These are phyloP conservation scores for Ibycter americanus DNA, from an alignment of 2,797 vertebrate genomes.

Conservation along the genomic window DNA sequence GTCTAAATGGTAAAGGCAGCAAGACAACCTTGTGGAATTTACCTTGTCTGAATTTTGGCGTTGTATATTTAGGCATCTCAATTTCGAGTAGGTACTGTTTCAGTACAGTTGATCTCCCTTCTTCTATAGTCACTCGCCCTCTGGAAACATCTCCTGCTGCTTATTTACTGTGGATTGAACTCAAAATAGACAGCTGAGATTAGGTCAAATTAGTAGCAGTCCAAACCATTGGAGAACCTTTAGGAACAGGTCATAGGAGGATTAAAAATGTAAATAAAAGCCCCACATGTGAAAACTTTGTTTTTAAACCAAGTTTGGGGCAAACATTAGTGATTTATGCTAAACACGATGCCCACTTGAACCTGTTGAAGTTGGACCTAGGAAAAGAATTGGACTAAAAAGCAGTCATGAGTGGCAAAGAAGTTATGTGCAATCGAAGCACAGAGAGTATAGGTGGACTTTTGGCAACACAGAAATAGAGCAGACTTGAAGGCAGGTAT, in stretches of 20 bases:
- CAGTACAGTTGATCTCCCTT: neutral
- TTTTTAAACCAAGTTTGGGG: too few species aligned
- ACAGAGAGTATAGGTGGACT: neutral
- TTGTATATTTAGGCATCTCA: neutral
- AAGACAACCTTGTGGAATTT: neutral
- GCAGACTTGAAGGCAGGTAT: neutral
- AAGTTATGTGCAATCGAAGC: neutral
- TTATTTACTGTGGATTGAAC: neutral
- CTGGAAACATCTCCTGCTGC: neutral
- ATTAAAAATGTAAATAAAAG: neutral
- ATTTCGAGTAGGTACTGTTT: neutral
- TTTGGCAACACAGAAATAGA: neutral
- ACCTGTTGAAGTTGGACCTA: neutral
- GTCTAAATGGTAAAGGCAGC: neutral
- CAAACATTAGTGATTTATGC: neutral
- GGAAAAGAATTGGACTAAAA: neutral
- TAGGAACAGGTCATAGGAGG: neutral
- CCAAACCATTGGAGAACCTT: neutral
- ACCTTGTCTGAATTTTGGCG: accelerated
- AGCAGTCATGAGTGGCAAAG: neutral
- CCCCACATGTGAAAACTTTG: neutral
- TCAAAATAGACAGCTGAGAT: neutral
- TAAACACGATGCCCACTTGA: neutral
- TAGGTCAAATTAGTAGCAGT: neutral
- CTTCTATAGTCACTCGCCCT: neutral